These are phyloP conservation scores for Teleopsis dalmanni DNA, from an alignment of 1,140 invertebrate genomes.

Conservation along the genomic window DNA sequence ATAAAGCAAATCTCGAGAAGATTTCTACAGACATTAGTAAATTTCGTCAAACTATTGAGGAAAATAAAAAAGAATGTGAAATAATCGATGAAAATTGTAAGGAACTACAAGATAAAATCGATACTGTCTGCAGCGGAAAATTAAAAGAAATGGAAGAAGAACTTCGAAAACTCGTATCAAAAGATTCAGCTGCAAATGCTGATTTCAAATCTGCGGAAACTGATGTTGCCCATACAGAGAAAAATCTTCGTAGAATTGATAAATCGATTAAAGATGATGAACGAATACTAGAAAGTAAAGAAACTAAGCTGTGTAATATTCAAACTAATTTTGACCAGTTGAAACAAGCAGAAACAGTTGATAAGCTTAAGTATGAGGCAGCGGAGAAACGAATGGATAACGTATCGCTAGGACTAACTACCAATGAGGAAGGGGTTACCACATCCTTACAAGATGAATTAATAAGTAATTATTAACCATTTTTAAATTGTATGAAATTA, in stretches of 20 bases:
- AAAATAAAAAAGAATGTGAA: slow-evolving; percentile 51
- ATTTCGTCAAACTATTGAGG: slow-evolving; percentile 46
- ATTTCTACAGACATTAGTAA: slow-evolving; percentile 25
- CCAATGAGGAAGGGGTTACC: slow-evolving; percentile 70
- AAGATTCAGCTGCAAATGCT: slow-evolving; percentile 60
- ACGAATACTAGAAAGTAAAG: slow-evolving; percentile 55
- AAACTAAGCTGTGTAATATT: slow-evolving; percentile 59
- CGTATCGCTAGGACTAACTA: slow-evolving; percentile 71
- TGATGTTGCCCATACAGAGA: slow-evolving; percentile 60
- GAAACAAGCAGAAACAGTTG: slow-evolving; percentile 57
- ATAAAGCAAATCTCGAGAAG: slow-evolving; percentile 26
- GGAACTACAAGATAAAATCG: slow-evolving; percentile 51
- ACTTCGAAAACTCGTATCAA: slow-evolving; percentile 58
- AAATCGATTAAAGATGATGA: slow-evolving; percentile 67
- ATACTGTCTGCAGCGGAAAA: slow-evolving; percentile 57
- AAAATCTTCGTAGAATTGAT: slow-evolving; percentile 60
- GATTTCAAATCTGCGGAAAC: slow-evolving; percentile 63
- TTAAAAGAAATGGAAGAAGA: slow-evolving; percentile 60
- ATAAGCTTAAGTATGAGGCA: slow-evolving; percentile 58
- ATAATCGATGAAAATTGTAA: slow-evolving; percentile 49
- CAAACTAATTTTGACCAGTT: slow-evolving; percentile 63
- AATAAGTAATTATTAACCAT: slow-evolving; percentile 53
- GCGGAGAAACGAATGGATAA: slow-evolving; percentile 78
- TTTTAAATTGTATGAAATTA: slow-evolving; percentile 1
- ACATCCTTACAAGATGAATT: slow-evolving; percentile 85